Evolutionary conservation across 2,888 invertebrate species (phyloP), one percentile per base, ranked within the genome.

Genomic region (Microdon myrmicae): DNA sequence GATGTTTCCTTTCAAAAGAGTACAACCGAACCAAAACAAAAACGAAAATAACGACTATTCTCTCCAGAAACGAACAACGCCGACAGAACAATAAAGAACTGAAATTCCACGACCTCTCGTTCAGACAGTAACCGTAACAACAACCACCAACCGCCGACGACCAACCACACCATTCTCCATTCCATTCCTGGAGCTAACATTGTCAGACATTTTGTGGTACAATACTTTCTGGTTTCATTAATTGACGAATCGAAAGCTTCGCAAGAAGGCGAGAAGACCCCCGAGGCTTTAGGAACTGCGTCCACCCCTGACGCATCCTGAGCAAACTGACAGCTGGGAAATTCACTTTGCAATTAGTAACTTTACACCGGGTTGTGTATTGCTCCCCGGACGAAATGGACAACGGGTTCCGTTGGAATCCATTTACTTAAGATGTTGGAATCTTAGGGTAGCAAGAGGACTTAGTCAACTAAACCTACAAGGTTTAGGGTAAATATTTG

Each of bases 71-170:
- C 43, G 8, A 28, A 43, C 25, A 37, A 17, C 19, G 26, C 17
- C 44, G 48, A 39, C 43, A 49, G 61, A 61, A 61, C 60, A 60
- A 60, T 60, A 60, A 61, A 44, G 48, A 45, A 44, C 4, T 31
- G 14, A 22, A 49, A 61, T 61, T 45, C 56, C 61, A 49, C 43
- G 38, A 25, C 41, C 43, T 32, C 48, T 51, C 37, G 37, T 43
- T 35, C 35, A 32, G 32, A 35, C 13, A 25, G 35, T 26, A 51
- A 35, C 35, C 23, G 32, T 17, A 25, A 43, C n/a, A n/a, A n/a
- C n/a, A n/a, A n/a, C n/a, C n/a, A n/a, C n/a, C n/a, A n/a, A n/a
- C n/a, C n/a, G n/a, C n/a, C n/a, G 31, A 20, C 13, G 13, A 14
- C 31, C 16, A 41, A 25, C 13, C 25, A 13, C 6, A 32, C 23